Base-by-base conservation (phyloP, 1,140 invertebrate species). In the Carposina sasakii region DNA sequence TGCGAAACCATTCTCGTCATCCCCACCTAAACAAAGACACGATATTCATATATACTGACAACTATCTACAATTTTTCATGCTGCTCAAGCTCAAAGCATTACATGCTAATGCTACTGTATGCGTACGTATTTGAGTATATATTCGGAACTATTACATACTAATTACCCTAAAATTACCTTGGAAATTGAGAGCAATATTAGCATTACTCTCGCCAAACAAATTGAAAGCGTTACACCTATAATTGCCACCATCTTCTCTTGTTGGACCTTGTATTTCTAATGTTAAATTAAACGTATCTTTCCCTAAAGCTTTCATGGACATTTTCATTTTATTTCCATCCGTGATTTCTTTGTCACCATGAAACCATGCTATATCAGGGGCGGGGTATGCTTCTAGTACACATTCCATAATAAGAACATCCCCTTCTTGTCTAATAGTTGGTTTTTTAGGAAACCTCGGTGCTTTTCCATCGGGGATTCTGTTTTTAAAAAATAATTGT, bases 141-240 rank as follows among this genome's bases (percentile, higher is more conserved):
- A 37, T 39, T 26, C 36, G 17, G 19, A 23, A 30, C 23, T 30
- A 53, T 31, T 21, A 19, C 16, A 47, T 52, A 44, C 28, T 20
- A 54, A 49, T 41, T 56, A 22, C 46, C 21, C 46, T 54, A 12
- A n/a, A 48, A 52, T 88, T 95, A 96, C 96, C 96, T 95, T 97
- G 95, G 89, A 99, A 98, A 86, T 99, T 99, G 62, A 99, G 92
- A 63, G 97, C 96, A 87, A 99, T 99, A 89, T 99, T 99, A 61
- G 98, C 98, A 90, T 99, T 99, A 86, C 96, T 98, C 89, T 99
- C 98, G 82, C 98, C 98, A 81, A 93, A 94, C 81, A 93, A 91
- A 91, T 99, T 99, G 87, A 97, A 95, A 52, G 98, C 98, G 86
- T 98, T 99, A 89, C 97, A 99, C 72, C 97, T 91, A 87, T 99